These are phyloP conservation scores for Drusus annulatus DNA, from an alignment of 1,140 invertebrate species.

Conservation along the genomic window DNA sequence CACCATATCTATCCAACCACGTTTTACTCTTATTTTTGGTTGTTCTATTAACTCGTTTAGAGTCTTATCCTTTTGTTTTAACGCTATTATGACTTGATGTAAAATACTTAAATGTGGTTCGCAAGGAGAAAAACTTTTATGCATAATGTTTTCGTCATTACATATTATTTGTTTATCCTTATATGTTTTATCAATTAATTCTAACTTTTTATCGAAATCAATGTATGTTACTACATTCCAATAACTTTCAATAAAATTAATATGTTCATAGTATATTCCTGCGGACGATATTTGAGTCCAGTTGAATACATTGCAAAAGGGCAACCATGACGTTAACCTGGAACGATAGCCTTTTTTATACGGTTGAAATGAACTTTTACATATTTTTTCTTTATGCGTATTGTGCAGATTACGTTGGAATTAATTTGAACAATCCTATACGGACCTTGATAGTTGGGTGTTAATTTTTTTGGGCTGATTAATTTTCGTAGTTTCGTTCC, in stretches of 20 bases:
- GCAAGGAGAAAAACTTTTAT: slow-evolving; percentile 2
- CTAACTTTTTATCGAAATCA: background rate
- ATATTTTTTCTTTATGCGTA: background rate
- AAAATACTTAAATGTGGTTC: slow-evolving; percentile 2
- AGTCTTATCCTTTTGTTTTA: slow-evolving; percentile 2
- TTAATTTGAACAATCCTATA: background rate
- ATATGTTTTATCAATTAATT: background rate
- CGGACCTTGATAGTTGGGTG: background rate
- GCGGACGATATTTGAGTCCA: background rate
- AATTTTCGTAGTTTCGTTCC: background rate
- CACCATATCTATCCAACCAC: background rate
- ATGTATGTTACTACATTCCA: slow-evolving; percentile 27
- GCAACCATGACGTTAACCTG: background rate
- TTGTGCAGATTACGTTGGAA: background rate
- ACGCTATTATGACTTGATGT: background rate
- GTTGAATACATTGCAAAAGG: background rate
- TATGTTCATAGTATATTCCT: slow-evolving; percentile 8
- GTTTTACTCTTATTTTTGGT: background rate
- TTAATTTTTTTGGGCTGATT: background rate
- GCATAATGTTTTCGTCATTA: background rate
- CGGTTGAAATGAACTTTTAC: background rate
- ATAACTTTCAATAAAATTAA: background rate
- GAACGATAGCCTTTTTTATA: background rate
- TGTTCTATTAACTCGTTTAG: background rate
- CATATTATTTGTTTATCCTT: background rate